A percentile compares a stretch with the other conserved stretches of the same genome.
These are phyloP conservation scores for Lagodon rhomboides DNA, from an alignment of 2,797 vertebrate genomes.

Conservation along the genomic window DNA sequence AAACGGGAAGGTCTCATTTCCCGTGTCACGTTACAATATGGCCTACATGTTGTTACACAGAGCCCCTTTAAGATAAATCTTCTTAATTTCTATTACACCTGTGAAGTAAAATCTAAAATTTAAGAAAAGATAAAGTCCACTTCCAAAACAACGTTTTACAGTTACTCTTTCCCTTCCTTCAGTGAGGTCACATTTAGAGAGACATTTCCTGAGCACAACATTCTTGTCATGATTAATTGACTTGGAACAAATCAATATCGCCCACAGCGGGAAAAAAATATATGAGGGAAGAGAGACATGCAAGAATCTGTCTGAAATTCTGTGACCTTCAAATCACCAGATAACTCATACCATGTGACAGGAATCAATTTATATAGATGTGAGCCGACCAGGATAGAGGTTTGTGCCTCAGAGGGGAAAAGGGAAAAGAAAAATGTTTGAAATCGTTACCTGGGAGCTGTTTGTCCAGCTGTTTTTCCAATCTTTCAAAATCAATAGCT, in stretches of 20 bases:
- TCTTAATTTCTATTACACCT: constrained; percentile 8
- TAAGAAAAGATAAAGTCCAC: not conserved
- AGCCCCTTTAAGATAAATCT: not conserved
- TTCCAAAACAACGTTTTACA: constrained; percentile 8
- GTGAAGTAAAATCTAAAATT: not conserved
- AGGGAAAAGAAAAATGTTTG: constrained; percentile 29
- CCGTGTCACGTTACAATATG: no score
- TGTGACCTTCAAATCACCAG: constrained; percentile 76
- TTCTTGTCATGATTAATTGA: constrained; percentile 78
- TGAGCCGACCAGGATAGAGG: constrained; percentile 28
- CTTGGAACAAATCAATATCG: constrained; percentile 74
- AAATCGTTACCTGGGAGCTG: constrained; percentile 42
- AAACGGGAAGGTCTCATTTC: no score
- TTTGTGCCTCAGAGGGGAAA: constrained; percentile 43
- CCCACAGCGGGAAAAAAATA: constrained; percentile 42
- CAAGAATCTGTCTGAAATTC: constrained; percentile 70
- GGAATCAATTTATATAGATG: constrained; percentile 75
- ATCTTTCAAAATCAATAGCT: constrained; percentile 22
- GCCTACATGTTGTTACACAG: no score
- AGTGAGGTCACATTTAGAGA: constrained; percentile 52
- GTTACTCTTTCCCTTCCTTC: constrained; percentile 6
- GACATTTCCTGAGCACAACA: constrained; percentile 47
- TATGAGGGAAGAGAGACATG: constrained; percentile 58
- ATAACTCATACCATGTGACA: constrained; percentile 74
- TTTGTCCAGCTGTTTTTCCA: constrained; percentile 31